Conservation (phyloP, 2,113 vertebrate species). For the Egretta garzetta region DNA sequence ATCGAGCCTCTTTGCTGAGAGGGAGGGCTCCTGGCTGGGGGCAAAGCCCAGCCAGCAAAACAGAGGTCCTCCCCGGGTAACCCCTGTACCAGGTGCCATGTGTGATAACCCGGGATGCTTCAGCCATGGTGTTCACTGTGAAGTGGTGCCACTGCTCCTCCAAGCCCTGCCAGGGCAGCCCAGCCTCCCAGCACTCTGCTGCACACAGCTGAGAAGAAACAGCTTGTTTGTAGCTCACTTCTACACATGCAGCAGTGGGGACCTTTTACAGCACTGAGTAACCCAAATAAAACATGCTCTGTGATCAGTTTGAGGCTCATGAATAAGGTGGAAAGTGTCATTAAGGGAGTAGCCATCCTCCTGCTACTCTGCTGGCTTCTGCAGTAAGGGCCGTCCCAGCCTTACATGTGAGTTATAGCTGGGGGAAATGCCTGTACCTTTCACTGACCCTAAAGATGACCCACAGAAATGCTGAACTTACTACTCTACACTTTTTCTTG, state of each 20-base stretch:
- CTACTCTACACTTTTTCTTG: not conserved
- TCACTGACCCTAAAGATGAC: not conserved
- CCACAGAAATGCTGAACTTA: not conserved
- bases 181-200: accelerated
- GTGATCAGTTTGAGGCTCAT: not conserved
- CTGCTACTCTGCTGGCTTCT: not conserved
- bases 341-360: not conserved
- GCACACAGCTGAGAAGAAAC: not conserved
- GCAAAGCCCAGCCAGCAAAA: not conserved
- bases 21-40: not conserved
- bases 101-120: not conserved
- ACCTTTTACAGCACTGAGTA: not conserved
- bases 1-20: not conserved
- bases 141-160: not conserved
- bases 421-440: not conserved
- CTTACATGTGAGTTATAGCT: not conserved
- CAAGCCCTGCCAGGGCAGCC: not conserved
- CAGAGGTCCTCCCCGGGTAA: not conserved
- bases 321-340: not conserved
- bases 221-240: not conserved
- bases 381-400: not conserved
- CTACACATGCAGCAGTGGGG: not conserved
- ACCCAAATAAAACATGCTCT: not conserved
- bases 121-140: not conserved
- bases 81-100: not conserved